Conservation (phyloP, 2,888 invertebrate species). For the Hermaeophaga mercurialis region DNA sequence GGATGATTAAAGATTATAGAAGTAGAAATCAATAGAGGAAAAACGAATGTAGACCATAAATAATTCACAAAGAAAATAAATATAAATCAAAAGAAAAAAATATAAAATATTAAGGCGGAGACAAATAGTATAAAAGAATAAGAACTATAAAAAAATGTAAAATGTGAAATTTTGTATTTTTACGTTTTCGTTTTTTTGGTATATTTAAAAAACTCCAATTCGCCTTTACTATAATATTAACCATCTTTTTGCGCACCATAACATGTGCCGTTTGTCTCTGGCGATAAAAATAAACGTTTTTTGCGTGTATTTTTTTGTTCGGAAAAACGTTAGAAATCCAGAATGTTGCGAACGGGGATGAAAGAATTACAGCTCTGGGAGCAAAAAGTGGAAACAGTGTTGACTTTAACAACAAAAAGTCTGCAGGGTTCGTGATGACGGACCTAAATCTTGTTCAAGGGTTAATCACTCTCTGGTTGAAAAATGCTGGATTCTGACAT, state of each 20-base stretch:
- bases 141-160: too few relatives aligned
- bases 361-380: slow-evolving; percentile 17
- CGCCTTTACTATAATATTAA: not conserved
- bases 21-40: too few relatives aligned
- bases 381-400: slow-evolving; percentile 22
- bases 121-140: too few relatives aligned
- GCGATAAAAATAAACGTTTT: slow-evolving; percentile 22
- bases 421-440: slow-evolving; percentile 21
- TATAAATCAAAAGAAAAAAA: too few relatives aligned
- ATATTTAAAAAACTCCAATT: not conserved
- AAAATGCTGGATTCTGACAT: slow-evolving; percentile 10
- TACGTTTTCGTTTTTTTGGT: too few relatives aligned
- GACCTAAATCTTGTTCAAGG: slow-evolving; percentile 25
- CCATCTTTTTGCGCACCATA: not conserved
- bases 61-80: too few relatives aligned
- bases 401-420: slow-evolving; percentile 25
- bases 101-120: too few relatives aligned
- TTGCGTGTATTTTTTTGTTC: slow-evolving; percentile 7
- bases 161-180: too few relatives aligned
- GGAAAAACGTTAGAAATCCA: slow-evolving; percentile 17
- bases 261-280: slow-evolving; percentile 18
- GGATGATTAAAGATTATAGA: too few relatives aligned
- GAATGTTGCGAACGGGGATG: slow-evolving; percentile 18
- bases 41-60: too few relatives aligned
- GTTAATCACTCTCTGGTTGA: slow-evolving; percentile 21